Evolutionary conservation across 2,113 vertebrate species (phyloP).

Genomic region (Hemiprocne comata): DNA sequence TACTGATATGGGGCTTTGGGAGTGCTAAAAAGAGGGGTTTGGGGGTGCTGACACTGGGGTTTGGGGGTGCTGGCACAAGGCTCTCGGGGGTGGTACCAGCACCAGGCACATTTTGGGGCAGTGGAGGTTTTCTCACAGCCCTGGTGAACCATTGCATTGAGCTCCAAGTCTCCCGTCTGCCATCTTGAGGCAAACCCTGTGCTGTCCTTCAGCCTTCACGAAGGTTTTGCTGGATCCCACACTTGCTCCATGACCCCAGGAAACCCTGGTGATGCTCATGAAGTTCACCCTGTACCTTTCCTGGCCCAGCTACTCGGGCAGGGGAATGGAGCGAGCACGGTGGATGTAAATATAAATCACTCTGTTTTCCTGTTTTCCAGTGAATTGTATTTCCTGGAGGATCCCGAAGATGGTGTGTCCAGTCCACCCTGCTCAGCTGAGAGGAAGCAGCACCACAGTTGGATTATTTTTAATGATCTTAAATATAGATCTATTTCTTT

Average conservation of each 20-base stretch:
- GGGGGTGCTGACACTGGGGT: not conserved
- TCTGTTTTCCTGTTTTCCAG: rapidly evolving
- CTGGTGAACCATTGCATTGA: rapidly evolving
- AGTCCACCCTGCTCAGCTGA: not conserved
- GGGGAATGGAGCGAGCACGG: not conserved
- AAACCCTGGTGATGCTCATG: not conserved
- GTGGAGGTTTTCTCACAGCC: rapidly evolving
- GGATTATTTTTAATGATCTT: not conserved
- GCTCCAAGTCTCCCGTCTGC: not conserved
- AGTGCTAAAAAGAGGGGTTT: too few species aligned
- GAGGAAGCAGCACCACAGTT: not conserved
- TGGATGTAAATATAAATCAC: rapidly evolving
- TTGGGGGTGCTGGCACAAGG: not conserved
- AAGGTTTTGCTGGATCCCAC: rapidly evolving
- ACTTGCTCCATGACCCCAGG: rapidly evolving
- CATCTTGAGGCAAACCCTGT: not conserved
- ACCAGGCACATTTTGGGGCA: rapidly evolving
- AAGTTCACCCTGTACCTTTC: rapidly evolving
- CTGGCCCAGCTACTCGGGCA: not conserved
- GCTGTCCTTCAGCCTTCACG: not conserved
- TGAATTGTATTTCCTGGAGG: not conserved
- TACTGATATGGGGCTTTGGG: too few species aligned
- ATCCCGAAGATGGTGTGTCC: not conserved
- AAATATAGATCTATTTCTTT: not conserved
- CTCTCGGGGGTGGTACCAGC: not conserved